Evolutionary conservation across 2,113 vertebrate genomes (phyloP).

Genomic region (Xenus cinereus): DNA sequence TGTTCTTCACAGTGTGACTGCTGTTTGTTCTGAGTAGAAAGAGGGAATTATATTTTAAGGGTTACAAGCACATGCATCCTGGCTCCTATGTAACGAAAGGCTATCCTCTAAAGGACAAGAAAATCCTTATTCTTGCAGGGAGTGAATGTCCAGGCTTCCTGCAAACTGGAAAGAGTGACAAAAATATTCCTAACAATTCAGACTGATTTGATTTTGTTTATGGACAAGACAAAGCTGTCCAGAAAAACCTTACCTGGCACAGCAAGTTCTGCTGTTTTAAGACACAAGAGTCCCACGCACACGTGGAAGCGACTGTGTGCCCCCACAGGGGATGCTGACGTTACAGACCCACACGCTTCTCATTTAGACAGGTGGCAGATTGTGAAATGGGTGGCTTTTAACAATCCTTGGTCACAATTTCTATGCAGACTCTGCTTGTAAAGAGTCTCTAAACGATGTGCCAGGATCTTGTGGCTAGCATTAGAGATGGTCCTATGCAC

Average conservation of each 20-base stretch:
- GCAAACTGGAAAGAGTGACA: not conserved
- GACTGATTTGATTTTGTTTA: not conserved
- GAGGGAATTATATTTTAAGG: not conserved
- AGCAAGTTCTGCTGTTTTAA: not conserved
- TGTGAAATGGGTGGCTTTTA: not conserved
- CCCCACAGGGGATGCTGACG: accelerated
- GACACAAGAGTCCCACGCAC: accelerated
- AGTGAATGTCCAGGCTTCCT: not conserved
- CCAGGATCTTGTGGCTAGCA: not conserved
- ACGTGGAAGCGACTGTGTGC: accelerated
- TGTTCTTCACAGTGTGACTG: not conserved
- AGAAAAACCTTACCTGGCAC: not conserved
- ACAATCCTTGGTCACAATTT: not conserved
- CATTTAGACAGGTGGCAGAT: not conserved
- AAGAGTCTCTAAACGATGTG: not conserved
- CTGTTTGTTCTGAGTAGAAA: not conserved
- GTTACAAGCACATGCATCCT: not conserved
- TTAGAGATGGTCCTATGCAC: not conserved
- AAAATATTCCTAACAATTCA: not conserved
- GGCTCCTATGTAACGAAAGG: not conserved
- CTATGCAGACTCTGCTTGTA: not conserved
- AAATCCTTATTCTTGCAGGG: not conserved
- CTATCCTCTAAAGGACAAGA: not conserved
- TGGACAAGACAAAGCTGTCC: not conserved
- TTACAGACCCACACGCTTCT: not conserved